A percentile compares a stretch with the other conserved stretches of the same genome.
Evolutionary conservation across 2,113 vertebrate species (phyloP).

Genomic region (Istiophorus platypterus): DNA sequence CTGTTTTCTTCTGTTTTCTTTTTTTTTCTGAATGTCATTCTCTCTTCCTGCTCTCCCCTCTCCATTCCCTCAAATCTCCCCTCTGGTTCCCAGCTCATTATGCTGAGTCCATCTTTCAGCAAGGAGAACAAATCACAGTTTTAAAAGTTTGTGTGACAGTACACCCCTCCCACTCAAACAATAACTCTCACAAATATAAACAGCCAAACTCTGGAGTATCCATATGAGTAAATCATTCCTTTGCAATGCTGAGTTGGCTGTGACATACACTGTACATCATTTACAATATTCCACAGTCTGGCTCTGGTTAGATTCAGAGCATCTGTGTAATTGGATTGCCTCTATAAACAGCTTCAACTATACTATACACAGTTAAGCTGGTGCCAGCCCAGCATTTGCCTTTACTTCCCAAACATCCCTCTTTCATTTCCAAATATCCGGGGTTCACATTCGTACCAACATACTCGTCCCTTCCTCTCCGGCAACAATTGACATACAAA

Average conservation of each 20-base stretch:
- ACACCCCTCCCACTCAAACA: conserved; percentile 43
- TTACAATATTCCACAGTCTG: conserved; percentile 64
- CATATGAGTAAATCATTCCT: conserved; percentile 56
- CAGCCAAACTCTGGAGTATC: conserved; percentile 32
- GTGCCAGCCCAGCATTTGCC: conserved; percentile 87
- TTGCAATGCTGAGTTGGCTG: conserved; percentile 79
- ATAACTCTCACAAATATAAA: conserved; percentile 11
- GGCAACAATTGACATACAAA: conserved; percentile 75
- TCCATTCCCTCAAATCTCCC: conserved; percentile 23
- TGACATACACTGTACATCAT: conserved; percentile 75
- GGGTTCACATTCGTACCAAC: conserved; percentile 88
- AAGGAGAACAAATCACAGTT: conserved; percentile 78
- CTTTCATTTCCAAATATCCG: conserved; percentile 26
- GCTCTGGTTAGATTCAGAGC: conserved; percentile 75
- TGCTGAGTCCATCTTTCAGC: conserved; percentile 53
- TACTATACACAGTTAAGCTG: conserved; percentile 69
- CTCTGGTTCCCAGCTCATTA: conserved; percentile 46
- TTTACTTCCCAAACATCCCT: conserved; percentile 46
- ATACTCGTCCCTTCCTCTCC: conserved; percentile 65
- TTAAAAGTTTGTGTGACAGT: conserved; percentile 66
- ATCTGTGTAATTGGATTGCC: conserved; percentile 46
- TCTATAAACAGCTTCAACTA: conserved; percentile 57
- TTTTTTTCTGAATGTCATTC: conserved; percentile 33
- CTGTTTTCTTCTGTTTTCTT: conserved; percentile 25
- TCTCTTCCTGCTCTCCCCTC: neutral